Evolutionary conservation across 2,113 vertebrate genomes (phyloP).

Genomic region (Triplophysa rosa): DNA sequence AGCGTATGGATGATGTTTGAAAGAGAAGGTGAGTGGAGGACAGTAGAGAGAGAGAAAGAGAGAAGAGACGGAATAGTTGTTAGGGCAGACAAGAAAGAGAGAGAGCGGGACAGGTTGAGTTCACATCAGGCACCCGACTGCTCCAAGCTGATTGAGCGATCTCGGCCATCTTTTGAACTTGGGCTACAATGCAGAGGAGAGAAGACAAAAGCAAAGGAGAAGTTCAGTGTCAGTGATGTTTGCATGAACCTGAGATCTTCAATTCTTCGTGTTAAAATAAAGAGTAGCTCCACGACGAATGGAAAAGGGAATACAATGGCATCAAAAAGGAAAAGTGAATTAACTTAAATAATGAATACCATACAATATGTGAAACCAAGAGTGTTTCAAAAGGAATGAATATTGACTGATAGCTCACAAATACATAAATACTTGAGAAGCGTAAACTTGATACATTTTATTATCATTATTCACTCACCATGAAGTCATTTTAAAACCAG

Average conservation of each 20-base stretch:
- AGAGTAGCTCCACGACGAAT: neutral
- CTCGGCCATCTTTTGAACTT: constrained; percentile 45
- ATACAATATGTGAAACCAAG: neutral
- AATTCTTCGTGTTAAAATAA: constrained; percentile 32
- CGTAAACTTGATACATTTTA: too few species aligned
- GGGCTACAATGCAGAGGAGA: constrained; percentile 24
- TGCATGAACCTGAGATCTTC: constrained; percentile 43
- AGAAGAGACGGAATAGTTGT: constrained; percentile 73
- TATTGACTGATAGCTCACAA: neutral
- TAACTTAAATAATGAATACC: neutral
- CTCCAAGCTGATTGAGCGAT: constrained; percentile 32
- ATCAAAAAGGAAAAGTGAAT: neutral
- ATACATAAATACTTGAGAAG: neutral
- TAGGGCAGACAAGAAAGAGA: constrained; percentile 78
- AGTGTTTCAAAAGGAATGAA: neutral
- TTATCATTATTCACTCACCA: too few species aligned
- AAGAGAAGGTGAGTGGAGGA: constrained; percentile 58
- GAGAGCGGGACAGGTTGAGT: constrained; percentile 29
- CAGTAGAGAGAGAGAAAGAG: constrained; percentile 50
- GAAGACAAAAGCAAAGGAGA: constrained; percentile 19
- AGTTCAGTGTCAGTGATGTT: constrained; percentile 44
- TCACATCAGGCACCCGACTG: constrained; percentile 29
- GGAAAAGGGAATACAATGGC: neutral
- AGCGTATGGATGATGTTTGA: constrained; percentile 41
- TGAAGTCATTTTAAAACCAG: too few species aligned